phyloP scores from a whole-genome alignment of 2,113 vertebrate genomes.

The Petrocephalus microphthalmus region DNA sequence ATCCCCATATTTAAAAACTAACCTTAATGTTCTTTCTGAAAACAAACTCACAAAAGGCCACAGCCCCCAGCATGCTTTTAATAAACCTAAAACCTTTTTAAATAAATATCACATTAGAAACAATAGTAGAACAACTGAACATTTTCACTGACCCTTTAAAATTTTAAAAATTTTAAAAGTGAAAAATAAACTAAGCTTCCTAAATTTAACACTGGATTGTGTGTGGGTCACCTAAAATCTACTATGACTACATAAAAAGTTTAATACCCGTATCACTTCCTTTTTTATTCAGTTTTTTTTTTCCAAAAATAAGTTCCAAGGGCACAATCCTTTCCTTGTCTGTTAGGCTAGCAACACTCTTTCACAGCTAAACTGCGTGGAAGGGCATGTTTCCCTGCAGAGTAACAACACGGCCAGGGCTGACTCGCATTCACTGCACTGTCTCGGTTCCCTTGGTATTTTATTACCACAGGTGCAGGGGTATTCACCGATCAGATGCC shows the following conservation, averaged over 20 bases:
- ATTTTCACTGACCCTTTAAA: background rate
- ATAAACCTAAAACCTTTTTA: background rate
- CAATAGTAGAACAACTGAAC: background rate
- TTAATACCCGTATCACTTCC: background rate
- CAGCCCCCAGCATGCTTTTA: background rate
- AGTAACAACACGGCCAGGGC: slow-evolving; percentile 59
- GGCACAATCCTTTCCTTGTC: slow-evolving; percentile 42
- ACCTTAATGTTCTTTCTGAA: background rate
- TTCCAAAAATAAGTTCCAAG: slow-evolving; percentile 23
- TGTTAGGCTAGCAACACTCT: slow-evolving; percentile 50
- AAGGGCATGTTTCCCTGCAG: slow-evolving; percentile 54
- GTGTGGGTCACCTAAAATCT: background rate
- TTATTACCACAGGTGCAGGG: slow-evolving; percentile 79
- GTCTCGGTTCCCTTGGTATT: slow-evolving; percentile 56
- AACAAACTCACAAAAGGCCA: background rate
- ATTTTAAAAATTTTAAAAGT: background rate
- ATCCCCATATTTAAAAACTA: background rate
- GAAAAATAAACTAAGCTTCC: background rate
- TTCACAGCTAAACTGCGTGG: slow-evolving; percentile 53
- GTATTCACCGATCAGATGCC: slow-evolving; percentile 68
- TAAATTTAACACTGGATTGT: background rate
- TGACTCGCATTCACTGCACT: slow-evolving; percentile 65
- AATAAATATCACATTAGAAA: background rate
- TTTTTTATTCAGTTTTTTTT: slow-evolving; percentile 22
- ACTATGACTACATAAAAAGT: background rate